Evolutionary conservation across 1,140 invertebrate species (phyloP).

Genomic region (Panulirus ornatus): DNA sequence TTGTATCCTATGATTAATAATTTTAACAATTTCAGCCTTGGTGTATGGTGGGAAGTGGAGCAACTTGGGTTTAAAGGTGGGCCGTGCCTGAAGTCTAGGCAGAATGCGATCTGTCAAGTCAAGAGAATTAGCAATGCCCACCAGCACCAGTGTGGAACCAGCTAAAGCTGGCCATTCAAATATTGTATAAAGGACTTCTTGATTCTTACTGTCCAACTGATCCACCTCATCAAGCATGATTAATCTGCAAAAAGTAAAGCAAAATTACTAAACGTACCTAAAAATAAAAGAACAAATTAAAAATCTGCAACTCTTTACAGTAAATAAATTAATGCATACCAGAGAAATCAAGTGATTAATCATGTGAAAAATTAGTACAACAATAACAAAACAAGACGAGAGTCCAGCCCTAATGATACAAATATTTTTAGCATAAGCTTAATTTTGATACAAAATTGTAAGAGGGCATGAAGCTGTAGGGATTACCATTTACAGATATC

Average conservation of each 20-base stretch:
- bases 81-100: constrained; percentile 86
- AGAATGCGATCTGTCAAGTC: constrained; percentile 95
- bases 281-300: neutral
- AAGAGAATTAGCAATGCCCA: constrained; percentile 97
- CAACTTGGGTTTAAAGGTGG: constrained; percentile 80
- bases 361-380: too few relatives aligned
- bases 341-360: too few relatives aligned
- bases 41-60: constrained; percentile 96
- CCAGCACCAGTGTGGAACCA: constrained; percentile 87
- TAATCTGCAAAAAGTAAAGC: constrained; percentile 44
- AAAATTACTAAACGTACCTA: neutral
- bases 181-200: constrained; percentile 93
- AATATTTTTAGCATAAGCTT: too few relatives aligned
- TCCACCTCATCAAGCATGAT: constrained; percentile 97
- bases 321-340: too few relatives aligned
- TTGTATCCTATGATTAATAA: constrained; percentile 83
- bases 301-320: too few relatives aligned
- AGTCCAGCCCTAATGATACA: too few relatives aligned
- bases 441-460: too few relatives aligned
- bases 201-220: constrained; percentile 89
- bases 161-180: constrained; percentile 93
- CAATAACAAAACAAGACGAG: too few relatives aligned
- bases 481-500: too few relatives aligned
- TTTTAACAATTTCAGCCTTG: constrained; percentile 91
- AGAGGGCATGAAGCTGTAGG: too few relatives aligned